A percentile compares a stretch with the other conserved stretches of the same genome.
Conservation (phyloP, 1,140 invertebrate genomes). For the Sarcophaga bullata region DNA sequence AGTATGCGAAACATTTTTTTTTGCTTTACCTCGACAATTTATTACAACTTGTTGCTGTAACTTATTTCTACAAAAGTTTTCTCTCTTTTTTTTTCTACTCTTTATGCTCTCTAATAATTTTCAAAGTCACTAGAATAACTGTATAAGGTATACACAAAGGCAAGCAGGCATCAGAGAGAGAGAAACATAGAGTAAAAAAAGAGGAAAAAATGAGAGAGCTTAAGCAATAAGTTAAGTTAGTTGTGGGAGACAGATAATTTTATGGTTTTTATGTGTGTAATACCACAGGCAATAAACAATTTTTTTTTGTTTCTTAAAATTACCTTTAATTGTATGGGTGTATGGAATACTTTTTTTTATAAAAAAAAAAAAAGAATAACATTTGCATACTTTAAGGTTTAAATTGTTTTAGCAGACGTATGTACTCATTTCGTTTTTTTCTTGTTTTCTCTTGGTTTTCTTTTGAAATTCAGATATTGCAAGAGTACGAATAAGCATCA, state of each 20-base stretch:
- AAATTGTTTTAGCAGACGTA: background rate
- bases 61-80: too few relatives aligned
- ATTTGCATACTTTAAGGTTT: background rate
- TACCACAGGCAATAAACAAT: background rate
- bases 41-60: constrained; percentile 13
- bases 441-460: background rate
- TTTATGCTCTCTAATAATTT: background rate
- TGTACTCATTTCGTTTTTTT: background rate
- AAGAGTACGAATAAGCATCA: background rate
- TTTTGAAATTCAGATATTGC: background rate
- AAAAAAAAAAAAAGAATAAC: background rate
- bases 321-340: background rate
- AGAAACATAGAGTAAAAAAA: background rate
- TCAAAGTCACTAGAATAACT: background rate
- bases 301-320: background rate
- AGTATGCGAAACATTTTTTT: background rate
- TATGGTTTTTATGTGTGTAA: background rate
- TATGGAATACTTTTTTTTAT: background rate
- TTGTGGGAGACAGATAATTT: background rate
- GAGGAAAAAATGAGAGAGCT: background rate
- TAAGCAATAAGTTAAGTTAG: background rate
- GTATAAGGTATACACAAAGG: background rate
- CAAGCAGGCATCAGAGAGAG: background rate
- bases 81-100: too few relatives aligned
- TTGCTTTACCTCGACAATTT: background rate